Percentiles rank a stretch among this genome's conserved stretches.
Evolutionary conservation across 2,888 invertebrate species (phyloP).

Genomic region (Bellardia pandia): DNA sequence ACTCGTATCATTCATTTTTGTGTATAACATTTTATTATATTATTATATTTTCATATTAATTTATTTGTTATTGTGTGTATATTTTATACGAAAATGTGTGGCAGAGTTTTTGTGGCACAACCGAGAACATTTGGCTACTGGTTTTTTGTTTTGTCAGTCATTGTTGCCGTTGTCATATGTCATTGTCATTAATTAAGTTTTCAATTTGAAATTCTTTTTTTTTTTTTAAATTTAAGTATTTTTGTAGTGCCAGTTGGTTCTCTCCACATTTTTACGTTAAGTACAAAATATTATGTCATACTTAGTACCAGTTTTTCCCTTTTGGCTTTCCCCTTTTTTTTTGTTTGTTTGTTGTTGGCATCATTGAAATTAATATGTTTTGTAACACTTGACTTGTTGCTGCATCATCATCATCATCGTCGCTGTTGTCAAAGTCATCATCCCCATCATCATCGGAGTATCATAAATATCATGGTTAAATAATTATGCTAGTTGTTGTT

Average conservation of each 20-base stretch:
- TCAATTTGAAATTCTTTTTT: slow-evolving; percentile 66
- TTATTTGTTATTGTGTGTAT: slow-evolving; percentile 1
- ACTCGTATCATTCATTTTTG: slow-evolving; percentile 12
- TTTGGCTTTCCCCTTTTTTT: slow-evolving; percentile 17
- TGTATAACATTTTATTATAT: slow-evolving; percentile 15
- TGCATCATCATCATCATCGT: slow-evolving; percentile 29
- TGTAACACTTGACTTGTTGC: slow-evolving; percentile 72
- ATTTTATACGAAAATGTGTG: slow-evolving; percentile 29
- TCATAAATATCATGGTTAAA: slow-evolving; percentile 68
- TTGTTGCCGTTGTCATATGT: slow-evolving; percentile 59
- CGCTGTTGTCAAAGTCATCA: neutral
- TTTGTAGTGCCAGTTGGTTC: slow-evolving; percentile 1
- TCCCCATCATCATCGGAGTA: slow-evolving; percentile 36
- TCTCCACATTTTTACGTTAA: slow-evolving; percentile 43
- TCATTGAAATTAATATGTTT: slow-evolving; percentile 71
- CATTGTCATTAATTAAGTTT: slow-evolving; percentile 73
- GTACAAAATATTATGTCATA: slow-evolving; percentile 69
- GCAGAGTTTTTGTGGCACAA: slow-evolving; percentile 31
- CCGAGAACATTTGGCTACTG: slow-evolving; percentile 24
- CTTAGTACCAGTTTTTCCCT: slow-evolving; percentile 45
- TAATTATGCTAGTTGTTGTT: slow-evolving; percentile 58
- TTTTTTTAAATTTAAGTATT: slow-evolving; percentile 52
- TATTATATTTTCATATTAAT: slow-evolving; percentile 30
- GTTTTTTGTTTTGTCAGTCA: slow-evolving; percentile 48
- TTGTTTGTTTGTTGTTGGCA: neutral